Conservation (phyloP, 2,113 vertebrate species). For the Elephas maximus region DNA sequence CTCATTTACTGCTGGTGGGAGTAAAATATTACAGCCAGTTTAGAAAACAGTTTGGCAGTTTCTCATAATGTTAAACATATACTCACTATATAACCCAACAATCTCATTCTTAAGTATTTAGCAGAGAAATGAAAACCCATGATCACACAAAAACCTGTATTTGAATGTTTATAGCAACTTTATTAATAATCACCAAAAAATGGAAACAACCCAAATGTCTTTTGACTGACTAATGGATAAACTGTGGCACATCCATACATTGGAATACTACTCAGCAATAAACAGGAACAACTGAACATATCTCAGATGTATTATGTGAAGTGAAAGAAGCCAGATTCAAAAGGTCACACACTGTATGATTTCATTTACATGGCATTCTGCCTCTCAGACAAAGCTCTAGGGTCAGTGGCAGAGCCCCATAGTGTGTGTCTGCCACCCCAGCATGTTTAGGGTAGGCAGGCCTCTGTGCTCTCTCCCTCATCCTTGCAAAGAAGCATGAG, state of each 20-base stretch:
- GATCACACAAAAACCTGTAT: background rate
- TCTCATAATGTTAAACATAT: background rate
- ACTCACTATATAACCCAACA: background rate
- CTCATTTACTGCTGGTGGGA: background rate
- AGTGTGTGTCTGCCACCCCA: no score
- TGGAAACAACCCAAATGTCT: background rate
- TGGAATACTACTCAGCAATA: background rate
- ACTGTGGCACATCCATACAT: background rate
- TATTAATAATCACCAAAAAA: background rate
- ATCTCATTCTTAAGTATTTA: background rate
- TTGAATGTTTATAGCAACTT: slow-evolving; percentile 17
- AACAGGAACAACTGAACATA: background rate
- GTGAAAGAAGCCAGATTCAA: background rate
- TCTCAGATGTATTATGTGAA: background rate
- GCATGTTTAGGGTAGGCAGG: background rate
- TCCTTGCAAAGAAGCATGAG: background rate
- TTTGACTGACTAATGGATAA: background rate
- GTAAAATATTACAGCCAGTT: background rate
- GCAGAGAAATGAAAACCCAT: slow-evolving; percentile 21
- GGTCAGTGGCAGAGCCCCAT: background rate
- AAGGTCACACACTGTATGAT: background rate
- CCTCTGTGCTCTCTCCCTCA: background rate
- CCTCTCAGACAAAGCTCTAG: background rate
- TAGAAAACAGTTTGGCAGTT: background rate
- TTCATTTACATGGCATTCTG: background rate